Base-by-base conservation (phyloP, 2,888 invertebrate genomes). In the Hermodice carunculata region DNA sequence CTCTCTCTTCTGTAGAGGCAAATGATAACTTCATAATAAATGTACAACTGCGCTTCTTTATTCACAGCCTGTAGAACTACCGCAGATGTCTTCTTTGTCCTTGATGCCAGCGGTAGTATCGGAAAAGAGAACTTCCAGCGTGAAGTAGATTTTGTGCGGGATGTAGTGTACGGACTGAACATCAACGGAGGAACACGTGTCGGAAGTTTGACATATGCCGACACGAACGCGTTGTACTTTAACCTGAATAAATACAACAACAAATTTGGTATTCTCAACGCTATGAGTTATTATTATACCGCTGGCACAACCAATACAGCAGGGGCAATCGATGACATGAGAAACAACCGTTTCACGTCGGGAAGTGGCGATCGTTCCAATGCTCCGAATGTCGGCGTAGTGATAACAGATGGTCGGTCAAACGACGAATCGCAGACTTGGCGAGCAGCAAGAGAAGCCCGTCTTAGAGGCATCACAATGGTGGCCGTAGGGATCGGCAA, bases 51-150 rank as follows among this genome's bases (percentile, higher is more conserved):
- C n/a, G n/a, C n/a, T n/a, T n/a, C n/a, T n/a, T n/a, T 49, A 19
- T 52, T 26, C 29, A 14, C 56, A 73, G 73, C 37, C 26, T 73
- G 73, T 43, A 17, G 28, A 3, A n/a, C 52, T 14, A 65, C 65
- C 28, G 67, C 71, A 6, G 73, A 73, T 59, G 40, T 73, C 19
- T 64, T 53, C 2, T 67, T 73, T 31, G 52, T 70, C 1, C 43
- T 73, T 28, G 73, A 73, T 46, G 37, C 67, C 14, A 67, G 67
- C 11, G 64, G 67, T 31, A 64, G 58, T 32, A 62, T 73, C 8
- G 42, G 64, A 17, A 44, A 65, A 32, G 49, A 62, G 8, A 61
- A 68, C 46, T 73, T 62, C 63, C 34, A 61, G 40, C 46, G 31
- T 14, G 64, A 62, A 64, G 61, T 65, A 56, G 62, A 53, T 14